Percentiles rank a stretch among this genome's conserved stretches.
These are phyloP conservation scores for Ciona savignyi DNA, from an alignment of 23 tunicate genomes.

Conservation along the genomic window DNA sequence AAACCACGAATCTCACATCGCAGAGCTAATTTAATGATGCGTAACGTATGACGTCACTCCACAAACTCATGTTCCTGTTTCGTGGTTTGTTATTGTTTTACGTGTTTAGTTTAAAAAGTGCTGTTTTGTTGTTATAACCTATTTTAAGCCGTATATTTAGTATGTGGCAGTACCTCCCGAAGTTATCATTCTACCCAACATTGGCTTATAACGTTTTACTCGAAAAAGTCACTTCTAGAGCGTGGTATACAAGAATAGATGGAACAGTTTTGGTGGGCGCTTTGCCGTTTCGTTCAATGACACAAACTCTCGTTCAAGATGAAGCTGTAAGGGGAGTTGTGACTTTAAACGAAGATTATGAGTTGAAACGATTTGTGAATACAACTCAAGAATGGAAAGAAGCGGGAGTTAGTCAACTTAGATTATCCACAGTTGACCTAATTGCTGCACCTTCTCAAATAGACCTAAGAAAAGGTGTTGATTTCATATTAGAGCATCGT, in stretches of 20 bases:
- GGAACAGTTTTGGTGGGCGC: slow-evolving; percentile 80
- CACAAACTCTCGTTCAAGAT: slow-evolving; percentile 33
- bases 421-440: slow-evolving; percentile 64
- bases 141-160: no score
- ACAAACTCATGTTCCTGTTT: no score
- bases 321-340: slow-evolving; percentile 84
- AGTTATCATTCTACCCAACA: slow-evolving; percentile 77
- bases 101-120: no score
- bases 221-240: slow-evolving; percentile 66
- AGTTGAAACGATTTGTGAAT: slow-evolving; percentile 46
- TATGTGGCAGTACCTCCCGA: slow-evolving; percentile 22
- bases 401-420: slow-evolving; percentile 47
- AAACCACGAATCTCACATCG: no score
- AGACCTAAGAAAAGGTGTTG: slow-evolving; percentile 51
- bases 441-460: slow-evolving; percentile 78
- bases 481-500: slow-evolving; percentile 45
- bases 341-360: slow-evolving; percentile 92
- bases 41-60: no score
- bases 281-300: slow-evolving; percentile 82
- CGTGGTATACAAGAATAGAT: slow-evolving; percentile 77
- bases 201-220: slow-evolving; percentile 61
- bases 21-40: no score
- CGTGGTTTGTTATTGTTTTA: no score
- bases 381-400: slow-evolving; percentile 77
- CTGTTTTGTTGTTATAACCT: no score